Evolutionary conservation across 2,888 invertebrate species (phyloP).

Genomic region (Labia minor): DNA sequence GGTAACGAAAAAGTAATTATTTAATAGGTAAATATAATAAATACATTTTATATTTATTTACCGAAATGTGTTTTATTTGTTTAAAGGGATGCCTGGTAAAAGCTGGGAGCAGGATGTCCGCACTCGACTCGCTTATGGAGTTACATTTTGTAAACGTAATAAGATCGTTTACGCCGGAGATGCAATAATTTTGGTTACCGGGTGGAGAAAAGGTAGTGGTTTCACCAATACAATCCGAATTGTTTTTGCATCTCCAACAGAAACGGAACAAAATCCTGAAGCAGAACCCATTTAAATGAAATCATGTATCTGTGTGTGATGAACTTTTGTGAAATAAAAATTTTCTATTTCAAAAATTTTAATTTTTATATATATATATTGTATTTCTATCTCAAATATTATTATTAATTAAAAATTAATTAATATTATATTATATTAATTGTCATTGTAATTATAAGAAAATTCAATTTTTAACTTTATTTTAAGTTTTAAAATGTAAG

Average conservation of each 20-base stretch:
- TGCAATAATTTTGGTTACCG: conserved; percentile 84
- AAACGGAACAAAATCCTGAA: neutral
- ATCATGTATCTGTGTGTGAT: no score
- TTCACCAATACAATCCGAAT: conserved; percentile 93
- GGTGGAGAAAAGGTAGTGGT: conserved; percentile 91
- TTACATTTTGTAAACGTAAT: conserved; percentile 70
- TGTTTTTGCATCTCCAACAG: conserved; percentile 50
- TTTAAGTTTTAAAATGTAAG: no score
- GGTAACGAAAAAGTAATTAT: no score
- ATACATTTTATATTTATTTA: no score
- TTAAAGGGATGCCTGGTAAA: conserved; percentile 47
- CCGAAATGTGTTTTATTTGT: no score
- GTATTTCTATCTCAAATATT: neutral
- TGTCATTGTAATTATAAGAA: no score
- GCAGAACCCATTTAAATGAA: neutral
- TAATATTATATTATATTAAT: no score
- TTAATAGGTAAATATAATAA: no score
- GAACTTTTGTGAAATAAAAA: no score
- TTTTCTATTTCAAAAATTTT: no score
- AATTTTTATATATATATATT: neutral
- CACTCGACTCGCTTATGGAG: conserved; percentile 68
- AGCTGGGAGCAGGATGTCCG: conserved; percentile 92
- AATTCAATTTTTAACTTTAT: no score
- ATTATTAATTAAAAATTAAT: no score
- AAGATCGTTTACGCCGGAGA: conserved; percentile 80